Evolutionary conservation across 2,888 invertebrate species (phyloP).

Genomic region (Molorchus minor): DNA sequence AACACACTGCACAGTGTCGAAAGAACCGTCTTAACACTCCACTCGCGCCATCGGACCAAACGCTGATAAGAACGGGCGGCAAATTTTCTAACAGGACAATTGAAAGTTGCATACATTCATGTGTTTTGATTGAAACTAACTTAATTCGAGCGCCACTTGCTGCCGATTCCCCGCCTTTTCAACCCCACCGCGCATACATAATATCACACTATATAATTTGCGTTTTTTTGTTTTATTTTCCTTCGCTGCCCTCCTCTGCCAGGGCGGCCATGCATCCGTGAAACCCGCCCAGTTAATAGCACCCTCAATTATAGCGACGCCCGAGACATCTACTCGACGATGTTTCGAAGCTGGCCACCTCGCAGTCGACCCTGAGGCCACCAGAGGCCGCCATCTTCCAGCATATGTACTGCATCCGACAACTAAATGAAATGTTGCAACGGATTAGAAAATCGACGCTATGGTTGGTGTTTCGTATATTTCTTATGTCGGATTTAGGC

Average conservation of each 20-base stretch:
- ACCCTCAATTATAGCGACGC: slow-evolving; percentile 59
- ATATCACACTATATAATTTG: slow-evolving; percentile 63
- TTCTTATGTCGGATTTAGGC: too few relatives aligned
- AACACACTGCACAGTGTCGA: slow-evolving; percentile 39
- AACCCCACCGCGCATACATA: slow-evolving; percentile 61
- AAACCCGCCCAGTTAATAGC: slow-evolving; percentile 66
- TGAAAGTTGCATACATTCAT: slow-evolving; percentile 59
- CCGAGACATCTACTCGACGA: slow-evolving; percentile 49
- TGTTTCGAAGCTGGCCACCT: slow-evolving; percentile 5
- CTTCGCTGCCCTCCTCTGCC: slow-evolving; percentile 61
- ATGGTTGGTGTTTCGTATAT: too few relatives aligned
- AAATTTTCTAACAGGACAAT: slow-evolving; percentile 42
- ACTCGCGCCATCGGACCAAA: slow-evolving; percentile 45
- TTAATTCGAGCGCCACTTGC: slow-evolving; percentile 61
- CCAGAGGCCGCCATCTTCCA: slow-evolving; percentile 37
- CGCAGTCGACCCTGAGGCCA: not conserved
- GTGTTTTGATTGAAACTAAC: slow-evolving; percentile 65
- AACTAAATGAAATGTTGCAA: too few relatives aligned
- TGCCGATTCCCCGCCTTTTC: slow-evolving; percentile 56
- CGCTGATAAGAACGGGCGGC: slow-evolving; percentile 27
- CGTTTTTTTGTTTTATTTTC: slow-evolving; percentile 62
- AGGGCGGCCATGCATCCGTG: slow-evolving; percentile 65
- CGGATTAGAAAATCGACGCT: too few relatives aligned
- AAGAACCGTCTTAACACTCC: slow-evolving; percentile 34
- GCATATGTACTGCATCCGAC: too few relatives aligned